Base-by-base conservation (phyloP, 1,140 invertebrate genomes). In the Oedothorax gibbosus region DNA sequence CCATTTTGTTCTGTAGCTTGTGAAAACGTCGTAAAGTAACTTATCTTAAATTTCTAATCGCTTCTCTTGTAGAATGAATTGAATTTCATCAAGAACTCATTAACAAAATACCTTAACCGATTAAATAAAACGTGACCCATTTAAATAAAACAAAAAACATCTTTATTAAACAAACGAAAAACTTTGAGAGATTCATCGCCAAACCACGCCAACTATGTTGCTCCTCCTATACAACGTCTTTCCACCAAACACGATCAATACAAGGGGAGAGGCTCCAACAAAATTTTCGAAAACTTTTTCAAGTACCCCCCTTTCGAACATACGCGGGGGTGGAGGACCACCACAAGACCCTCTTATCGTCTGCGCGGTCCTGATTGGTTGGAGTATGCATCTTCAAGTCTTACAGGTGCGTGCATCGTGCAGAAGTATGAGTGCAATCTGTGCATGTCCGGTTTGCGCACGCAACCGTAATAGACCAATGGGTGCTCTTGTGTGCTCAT, bases 201-300 rank as follows among this genome's bases (percentile, higher is more conserved):
- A 73, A 82, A 56, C 80, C 57, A 15, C 18, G 49, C 12, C 65
- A 20, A 0, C 9, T 66, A 49, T 71, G 66, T 82, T 8, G 79
- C 80, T 82, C 80, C 80, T 82, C 80, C 80, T 73, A 64, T 64
- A 56, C 35, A 73, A 82, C 80, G 56, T 60, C 73, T 57, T 73
- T 64, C 68, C 56, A 12, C 78, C 66, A 82, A 73, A 35, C 18
- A 20, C 68, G 69, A 73, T 73, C 68, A 82, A 73, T 73, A 72
- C 68, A 56, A 21, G 56, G n/a, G 64, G 64, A 64, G 69, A 73
- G 69, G 73, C 53, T 68, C 56, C 60, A 54, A 64, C 51, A 69
- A 82, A 82, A 82, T 82, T 78, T 81, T 73, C 80, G 56, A 82
- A 82, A 82, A 82, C 80, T 82, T 82, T 82, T 82, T 82, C 80